Evolutionary conservation across 2,113 vertebrate species (phyloP), one percentile per base, ranked within the genome.

Genomic region (Phylloscopus whistleri): DNA sequence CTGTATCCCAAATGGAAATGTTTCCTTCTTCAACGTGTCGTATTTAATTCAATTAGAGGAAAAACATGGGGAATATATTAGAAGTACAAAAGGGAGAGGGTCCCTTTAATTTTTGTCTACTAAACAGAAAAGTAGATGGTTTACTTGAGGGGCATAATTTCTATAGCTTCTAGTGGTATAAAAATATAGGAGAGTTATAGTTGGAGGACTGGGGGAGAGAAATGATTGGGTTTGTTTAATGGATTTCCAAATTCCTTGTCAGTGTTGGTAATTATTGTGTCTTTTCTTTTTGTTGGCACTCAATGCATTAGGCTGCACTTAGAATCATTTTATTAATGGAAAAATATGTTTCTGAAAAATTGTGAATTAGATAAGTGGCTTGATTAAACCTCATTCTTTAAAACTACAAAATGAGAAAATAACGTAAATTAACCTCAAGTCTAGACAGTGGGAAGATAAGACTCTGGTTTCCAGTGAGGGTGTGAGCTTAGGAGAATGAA

Each of bases 251-350:
- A 33, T 84, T 84, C 52, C 63, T 85, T 87, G 84, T 92, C 84
- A 56, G 51, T 58, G 44, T 44, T 79, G 48, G 22, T 72, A 93
- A 96, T 94, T 92, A 92, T 83, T 46, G 33, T 92, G 56, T 77
- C 92, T 86, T 93, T 58, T 58, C 84, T 77, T 95, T 81, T 56
- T 77, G 75, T 51, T 92, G 81, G 43, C 6, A 9, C 30, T 92
- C 60, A 62, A 51, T 82, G 79, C 28, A 85, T 95, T 96, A 93
- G 63, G 68, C 72, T 88, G 75, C 78, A 72, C 87, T 91, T 88
- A 62, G 44, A 41, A 85, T 82, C 23, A 49, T 89, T 93, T 90
- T 92, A 95, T 93, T 97, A 95, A 95, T 74, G 89, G 88, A 86
- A 95, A 96, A 96, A 93, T 93, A 37, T 63, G 49, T 84, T 93